These are phyloP conservation scores for Oxyura jamaicensis DNA, from an alignment of 2,113 vertebrate species.

Conservation along the genomic window DNA sequence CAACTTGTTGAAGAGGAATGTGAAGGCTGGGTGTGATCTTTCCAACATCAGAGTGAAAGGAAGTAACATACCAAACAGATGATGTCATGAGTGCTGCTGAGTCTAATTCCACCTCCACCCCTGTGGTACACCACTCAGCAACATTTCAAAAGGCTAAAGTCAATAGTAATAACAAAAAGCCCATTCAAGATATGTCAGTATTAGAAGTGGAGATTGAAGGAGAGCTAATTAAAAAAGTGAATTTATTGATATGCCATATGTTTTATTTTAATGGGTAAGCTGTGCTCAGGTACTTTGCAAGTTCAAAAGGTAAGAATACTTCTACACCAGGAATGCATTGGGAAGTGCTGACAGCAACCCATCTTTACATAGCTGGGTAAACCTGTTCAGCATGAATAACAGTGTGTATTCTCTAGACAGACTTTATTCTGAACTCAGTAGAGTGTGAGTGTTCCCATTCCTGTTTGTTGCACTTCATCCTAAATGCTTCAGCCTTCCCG, in stretches of 20 bases:
- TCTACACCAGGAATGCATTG: not conserved
- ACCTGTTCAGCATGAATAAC: slow-evolving; percentile 28
- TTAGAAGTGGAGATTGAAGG: slow-evolving; percentile 58
- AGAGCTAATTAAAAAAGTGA: slow-evolving; percentile 18
- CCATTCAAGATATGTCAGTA: slow-evolving; percentile 28
- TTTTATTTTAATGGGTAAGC: not conserved
- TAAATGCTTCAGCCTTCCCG: not conserved
- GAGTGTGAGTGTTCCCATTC: not conserved
- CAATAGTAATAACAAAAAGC: slow-evolving; percentile 55
- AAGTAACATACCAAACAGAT: slow-evolving; percentile 78
- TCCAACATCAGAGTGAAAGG: slow-evolving; percentile 75
- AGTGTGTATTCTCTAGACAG: not conserved
- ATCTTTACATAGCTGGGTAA: not conserved
- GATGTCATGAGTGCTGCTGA: slow-evolving; percentile 59
- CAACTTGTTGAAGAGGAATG: slow-evolving; percentile 77
- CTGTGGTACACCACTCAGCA: slow-evolving; percentile 65
- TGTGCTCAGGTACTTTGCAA: not conserved
- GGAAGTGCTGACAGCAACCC: not conserved
- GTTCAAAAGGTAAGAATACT: slow-evolving; percentile 46
- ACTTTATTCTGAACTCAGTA: not conserved
- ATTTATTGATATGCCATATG: not conserved
- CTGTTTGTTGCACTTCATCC: not conserved
- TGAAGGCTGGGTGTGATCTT: slow-evolving; percentile 78
- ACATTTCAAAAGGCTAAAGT: slow-evolving; percentile 70
- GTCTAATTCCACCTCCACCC: slow-evolving; percentile 72